Conservation (phyloP, 2,797 vertebrate species). For the Coregonus ussuriensis region DNA sequence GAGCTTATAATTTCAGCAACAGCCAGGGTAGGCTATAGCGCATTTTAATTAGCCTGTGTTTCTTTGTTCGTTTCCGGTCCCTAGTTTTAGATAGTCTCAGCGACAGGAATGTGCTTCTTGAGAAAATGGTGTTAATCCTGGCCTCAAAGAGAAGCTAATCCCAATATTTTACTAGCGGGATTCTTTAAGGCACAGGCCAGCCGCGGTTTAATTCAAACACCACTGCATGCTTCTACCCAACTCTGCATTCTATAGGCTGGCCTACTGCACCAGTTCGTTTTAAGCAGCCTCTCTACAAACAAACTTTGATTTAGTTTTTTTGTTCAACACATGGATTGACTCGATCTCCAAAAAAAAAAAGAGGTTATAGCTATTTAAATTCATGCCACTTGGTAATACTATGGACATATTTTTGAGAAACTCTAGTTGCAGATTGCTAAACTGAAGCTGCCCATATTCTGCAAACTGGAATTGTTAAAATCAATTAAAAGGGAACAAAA, state of each 20-base stretch:
- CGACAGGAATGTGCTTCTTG: slow-evolving; percentile 63
- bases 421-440: background rate
- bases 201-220: slow-evolving; percentile 53
- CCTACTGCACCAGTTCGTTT: slow-evolving; percentile 26
- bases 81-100: slow-evolving; percentile 53
- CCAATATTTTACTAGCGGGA: slow-evolving; percentile 73
- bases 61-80: slow-evolving; percentile 58
- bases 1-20: slow-evolving; percentile 20
- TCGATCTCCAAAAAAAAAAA: background rate
- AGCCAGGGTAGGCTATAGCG: slow-evolving; percentile 17
- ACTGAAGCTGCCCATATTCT: background rate
- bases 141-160: slow-evolving; percentile 78
- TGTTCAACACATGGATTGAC: slow-evolving; percentile 1
- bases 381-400: background rate
- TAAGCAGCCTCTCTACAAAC: background rate
- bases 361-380: background rate
- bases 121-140: slow-evolving; percentile 74
- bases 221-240: slow-evolving; percentile 26
- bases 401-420: slow-evolving; percentile 1
- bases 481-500: slow-evolving; percentile 12
- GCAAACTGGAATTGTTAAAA: background rate
- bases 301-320: background rate
- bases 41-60: slow-evolving; percentile 31
- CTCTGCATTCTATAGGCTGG: slow-evolving; percentile 36
- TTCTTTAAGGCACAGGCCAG: slow-evolving; percentile 59